A percentile compares a stretch with the other conserved stretches of the same genome.
phyloP scores from a whole-genome alignment of 2,888 invertebrate species.

The Drosophila fungiperda region DNA sequence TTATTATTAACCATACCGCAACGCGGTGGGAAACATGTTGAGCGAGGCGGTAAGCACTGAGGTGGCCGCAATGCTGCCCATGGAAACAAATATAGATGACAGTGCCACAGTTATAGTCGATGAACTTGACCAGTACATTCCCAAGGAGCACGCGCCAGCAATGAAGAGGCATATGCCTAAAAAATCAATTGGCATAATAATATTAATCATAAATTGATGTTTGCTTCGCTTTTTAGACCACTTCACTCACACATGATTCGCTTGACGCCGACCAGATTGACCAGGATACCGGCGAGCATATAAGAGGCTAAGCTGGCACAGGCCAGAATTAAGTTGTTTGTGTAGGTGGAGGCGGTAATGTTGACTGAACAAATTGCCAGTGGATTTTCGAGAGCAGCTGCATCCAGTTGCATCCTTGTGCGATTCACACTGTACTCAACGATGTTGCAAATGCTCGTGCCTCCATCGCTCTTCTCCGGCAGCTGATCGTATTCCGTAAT shows the following conservation, averaged over 20 bases:
- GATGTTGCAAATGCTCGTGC: slow-evolving; percentile 73
- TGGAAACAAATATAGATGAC: slow-evolving; percentile 86
- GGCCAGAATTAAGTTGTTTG: slow-evolving; percentile 89
- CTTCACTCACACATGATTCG: slow-evolving; percentile 85
- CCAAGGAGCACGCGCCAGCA: slow-evolving; percentile 86
- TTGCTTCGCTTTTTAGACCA: background rate
- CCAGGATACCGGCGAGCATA: slow-evolving; percentile 86
- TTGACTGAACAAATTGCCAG: slow-evolving; percentile 58
- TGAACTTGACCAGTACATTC: slow-evolving; percentile 87
- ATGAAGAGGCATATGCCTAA: slow-evolving; percentile 83
- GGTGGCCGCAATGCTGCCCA: slow-evolving; percentile 77
- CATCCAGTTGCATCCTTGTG: slow-evolving; percentile 52
- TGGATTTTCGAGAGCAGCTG: slow-evolving; percentile 18
- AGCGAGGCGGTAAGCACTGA: slow-evolving; percentile 79
- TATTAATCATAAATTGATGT: background rate
- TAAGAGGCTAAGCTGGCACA: slow-evolving; percentile 88
- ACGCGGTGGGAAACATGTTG: slow-evolving; percentile 81
- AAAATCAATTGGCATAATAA: slow-evolving; percentile 1
- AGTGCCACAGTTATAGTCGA: slow-evolving; percentile 86
- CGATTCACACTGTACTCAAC: slow-evolving; percentile 79
- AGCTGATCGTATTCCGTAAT: slow-evolving; percentile 85
- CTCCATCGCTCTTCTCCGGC: background rate
- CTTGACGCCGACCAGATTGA: slow-evolving; percentile 86
- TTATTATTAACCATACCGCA: slow-evolving; percentile 69
- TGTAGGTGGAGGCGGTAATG: slow-evolving; percentile 87